Percentiles rank a stretch among this genome's conserved stretches.
phyloP scores from a whole-genome alignment of 1,140 invertebrate genomes.

The Dermatophagoides farinae region DNA sequence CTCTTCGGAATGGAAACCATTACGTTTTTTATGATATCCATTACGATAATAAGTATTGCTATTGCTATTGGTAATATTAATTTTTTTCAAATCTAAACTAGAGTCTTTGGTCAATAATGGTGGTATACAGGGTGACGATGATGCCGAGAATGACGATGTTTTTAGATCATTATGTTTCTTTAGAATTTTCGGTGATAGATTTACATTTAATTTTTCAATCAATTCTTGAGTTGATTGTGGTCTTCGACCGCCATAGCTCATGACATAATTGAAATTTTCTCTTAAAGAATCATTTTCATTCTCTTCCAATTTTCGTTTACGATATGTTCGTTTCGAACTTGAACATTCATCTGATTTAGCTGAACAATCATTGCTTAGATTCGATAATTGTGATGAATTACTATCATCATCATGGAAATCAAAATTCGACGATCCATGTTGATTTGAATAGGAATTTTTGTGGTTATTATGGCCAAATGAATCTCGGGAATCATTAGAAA shows the following conservation, averaged over 20 bases:
- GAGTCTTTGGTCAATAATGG: no score
- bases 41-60: not conserved
- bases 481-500: not conserved
- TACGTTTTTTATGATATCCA: not conserved
- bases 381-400: not conserved
- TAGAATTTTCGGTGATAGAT: not conserved
- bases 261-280: not conserved
- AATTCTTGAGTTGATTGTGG: slow-evolving; percentile 7
- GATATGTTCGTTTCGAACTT: not conserved
- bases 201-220: not conserved
- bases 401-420: not conserved
- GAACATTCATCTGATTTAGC: not conserved
- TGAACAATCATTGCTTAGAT: not conserved
- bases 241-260: not conserved
- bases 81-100: no score
- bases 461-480: not conserved
- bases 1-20: not conserved
- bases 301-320: not conserved
- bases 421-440: not conserved
- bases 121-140: not conserved
- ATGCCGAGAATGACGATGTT: not conserved
- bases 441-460: not conserved
- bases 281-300: not conserved
- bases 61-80: not conserved
- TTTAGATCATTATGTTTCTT: not conserved